phyloP scores from a whole-genome alignment of 1,140 invertebrate genomes.

The Drosophila chauvacae region DNA sequence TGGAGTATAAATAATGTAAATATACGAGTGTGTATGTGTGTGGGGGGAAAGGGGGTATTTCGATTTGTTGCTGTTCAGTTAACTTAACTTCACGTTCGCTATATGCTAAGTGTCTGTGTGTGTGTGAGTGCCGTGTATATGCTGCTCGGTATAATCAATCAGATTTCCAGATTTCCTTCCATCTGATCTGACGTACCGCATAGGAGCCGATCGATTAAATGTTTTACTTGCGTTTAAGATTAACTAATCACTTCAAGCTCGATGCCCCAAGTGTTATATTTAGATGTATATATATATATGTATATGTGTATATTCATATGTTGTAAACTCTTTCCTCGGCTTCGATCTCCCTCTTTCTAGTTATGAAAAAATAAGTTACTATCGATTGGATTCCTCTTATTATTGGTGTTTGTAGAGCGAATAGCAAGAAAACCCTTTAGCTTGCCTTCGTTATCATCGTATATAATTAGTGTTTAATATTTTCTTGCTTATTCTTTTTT shows the following conservation, averaged over 20 bases:
- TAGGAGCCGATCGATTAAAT: constrained; percentile 36
- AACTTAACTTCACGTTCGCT: constrained; percentile 60
- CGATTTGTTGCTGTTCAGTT: constrained; percentile 67
- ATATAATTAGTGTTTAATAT: constrained; percentile 67
- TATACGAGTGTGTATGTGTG: constrained; percentile 39
- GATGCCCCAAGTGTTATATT: constrained; percentile 63
- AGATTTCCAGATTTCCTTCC: constrained; percentile 20
- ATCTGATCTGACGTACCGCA: constrained; percentile 5
- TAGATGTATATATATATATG: constrained; percentile 63
- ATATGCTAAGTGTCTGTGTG: constrained; percentile 54
- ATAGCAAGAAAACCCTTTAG: constrained; percentile 46
- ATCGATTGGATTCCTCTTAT: constrained; percentile 61
- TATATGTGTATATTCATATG: constrained; percentile 66
- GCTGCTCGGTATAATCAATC: constrained; percentile 46
- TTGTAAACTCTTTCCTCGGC: constrained; percentile 63
- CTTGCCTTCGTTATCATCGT: constrained; percentile 46
- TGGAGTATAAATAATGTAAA: constrained; percentile 79
- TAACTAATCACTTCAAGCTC: constrained; percentile 75
- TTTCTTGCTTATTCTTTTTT: constrained; percentile 47
- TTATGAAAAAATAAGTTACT: constrained; percentile 76
- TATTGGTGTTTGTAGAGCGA: constrained; percentile 63
- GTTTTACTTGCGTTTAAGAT: constrained; percentile 72
- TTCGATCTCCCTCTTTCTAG: constrained; percentile 44
- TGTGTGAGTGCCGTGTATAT: constrained; percentile 44
- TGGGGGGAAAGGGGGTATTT: constrained; percentile 54